phyloP scores from a whole-genome alignment of 2,797 vertebrate genomes.

The Sphenodon punctatus region DNA sequence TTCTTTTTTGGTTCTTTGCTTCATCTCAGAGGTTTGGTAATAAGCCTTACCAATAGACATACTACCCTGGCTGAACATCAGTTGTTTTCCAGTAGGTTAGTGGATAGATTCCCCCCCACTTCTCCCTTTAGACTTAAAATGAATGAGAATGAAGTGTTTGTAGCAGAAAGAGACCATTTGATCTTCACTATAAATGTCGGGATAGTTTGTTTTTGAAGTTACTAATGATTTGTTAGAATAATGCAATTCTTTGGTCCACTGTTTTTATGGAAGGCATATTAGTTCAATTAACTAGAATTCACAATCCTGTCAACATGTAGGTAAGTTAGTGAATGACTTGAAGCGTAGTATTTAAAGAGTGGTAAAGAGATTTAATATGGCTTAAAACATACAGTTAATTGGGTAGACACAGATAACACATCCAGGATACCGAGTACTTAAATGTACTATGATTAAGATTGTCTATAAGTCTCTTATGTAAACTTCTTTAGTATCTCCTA shows the following conservation, averaged over 20 bases:
- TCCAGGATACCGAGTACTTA: constrained; percentile 59
- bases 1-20: constrained; percentile 80
- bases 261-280: constrained; percentile 75
- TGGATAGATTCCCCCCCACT: constrained; percentile 36
- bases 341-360: constrained; percentile 62
- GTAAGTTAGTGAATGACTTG: constrained; percentile 67
- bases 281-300: constrained; percentile 60
- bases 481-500: constrained; percentile 75
- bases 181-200: constrained; percentile 39
- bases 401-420: constrained; percentile 66
- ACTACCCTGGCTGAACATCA: constrained; percentile 57
- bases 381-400: constrained; percentile 70
- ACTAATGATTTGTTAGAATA: constrained; percentile 64
- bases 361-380: constrained; percentile 68
- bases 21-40: constrained; percentile 77
- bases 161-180: constrained; percentile 37
- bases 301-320: constrained; percentile 64
- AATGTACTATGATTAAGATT: constrained; percentile 76
- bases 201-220: constrained; percentile 45
- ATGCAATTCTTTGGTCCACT: constrained; percentile 81
- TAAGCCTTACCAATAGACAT: constrained; percentile 82
- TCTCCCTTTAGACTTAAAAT: constrained; percentile 13
- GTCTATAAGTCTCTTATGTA: constrained; percentile 79
- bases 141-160: constrained; percentile 50
- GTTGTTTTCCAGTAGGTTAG: constrained; percentile 56